Conservation (phyloP, 2,113 vertebrate genomes). For the Tachycineta bicolor region DNA sequence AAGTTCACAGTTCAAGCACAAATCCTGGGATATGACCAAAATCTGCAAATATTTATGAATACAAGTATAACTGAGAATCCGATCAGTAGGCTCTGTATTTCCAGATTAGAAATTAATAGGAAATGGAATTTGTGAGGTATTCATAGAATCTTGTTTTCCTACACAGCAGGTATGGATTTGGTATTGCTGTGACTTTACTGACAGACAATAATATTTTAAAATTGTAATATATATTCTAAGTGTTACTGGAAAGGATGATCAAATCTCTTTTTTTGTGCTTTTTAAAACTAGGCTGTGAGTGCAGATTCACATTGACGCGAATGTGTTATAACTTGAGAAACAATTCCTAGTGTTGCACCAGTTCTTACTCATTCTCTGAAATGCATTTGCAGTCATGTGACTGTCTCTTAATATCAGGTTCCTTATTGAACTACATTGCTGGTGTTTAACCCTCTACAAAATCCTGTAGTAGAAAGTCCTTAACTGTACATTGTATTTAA, state of each 20-base stretch:
- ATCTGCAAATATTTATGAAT: background rate
- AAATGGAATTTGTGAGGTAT: background rate
- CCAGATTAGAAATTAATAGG: background rate
- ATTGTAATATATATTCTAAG: background rate
- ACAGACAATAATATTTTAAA: background rate
- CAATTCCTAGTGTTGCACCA: background rate
- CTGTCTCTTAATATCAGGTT: background rate
- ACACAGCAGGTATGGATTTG: background rate
- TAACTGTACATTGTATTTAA: background rate
- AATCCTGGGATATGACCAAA: background rate
- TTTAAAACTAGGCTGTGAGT: background rate
- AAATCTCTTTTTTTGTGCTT: background rate
- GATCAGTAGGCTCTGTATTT: background rate
- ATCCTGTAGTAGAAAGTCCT: background rate
- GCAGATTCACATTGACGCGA: background rate
- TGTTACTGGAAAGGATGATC: background rate
- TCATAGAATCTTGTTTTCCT: background rate
- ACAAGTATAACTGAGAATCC: background rate
- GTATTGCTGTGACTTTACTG: background rate
- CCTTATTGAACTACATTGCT: background rate
- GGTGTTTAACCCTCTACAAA: background rate
- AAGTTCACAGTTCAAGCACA: slow-evolving; percentile 71
- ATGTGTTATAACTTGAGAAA: background rate
- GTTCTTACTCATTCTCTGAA: background rate
- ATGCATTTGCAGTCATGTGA: background rate